Conservation (phyloP, 2,113 vertebrate genomes). For the Silurus asotus region DNA sequence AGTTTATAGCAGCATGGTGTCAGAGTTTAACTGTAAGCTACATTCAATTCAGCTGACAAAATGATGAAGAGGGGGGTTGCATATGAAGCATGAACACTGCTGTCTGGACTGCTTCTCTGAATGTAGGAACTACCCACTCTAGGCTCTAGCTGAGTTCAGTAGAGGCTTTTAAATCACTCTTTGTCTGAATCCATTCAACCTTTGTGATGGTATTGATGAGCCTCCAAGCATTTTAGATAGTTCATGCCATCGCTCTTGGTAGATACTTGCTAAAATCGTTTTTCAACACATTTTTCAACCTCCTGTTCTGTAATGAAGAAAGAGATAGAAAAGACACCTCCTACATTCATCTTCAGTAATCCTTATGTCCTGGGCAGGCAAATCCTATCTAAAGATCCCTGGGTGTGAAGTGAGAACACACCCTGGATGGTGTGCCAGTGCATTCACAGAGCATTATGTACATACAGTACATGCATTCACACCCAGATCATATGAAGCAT, state of each 20-base stretch:
- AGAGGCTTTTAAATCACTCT: neutral
- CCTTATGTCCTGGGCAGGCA: neutral
- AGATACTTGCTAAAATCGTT: neutral
- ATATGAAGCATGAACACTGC: neutral
- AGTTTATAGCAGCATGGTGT: neutral
- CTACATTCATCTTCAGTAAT: neutral
- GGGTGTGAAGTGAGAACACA: neutral
- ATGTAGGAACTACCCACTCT: neutral
- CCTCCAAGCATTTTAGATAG: neutral
- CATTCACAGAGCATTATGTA: neutral
- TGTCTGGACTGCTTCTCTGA: neutral
- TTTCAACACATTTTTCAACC: neutral
- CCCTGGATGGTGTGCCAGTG: neutral
- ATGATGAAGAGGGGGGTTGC: neutral
- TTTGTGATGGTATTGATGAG: neutral
- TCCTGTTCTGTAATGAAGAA: neutral
- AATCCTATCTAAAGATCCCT: neutral
- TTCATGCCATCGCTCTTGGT: neutral
- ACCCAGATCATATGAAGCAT: neutral
- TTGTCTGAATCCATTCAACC: neutral
- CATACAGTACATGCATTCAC: neutral
- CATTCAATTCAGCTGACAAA: neutral
- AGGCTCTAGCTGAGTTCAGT: neutral
- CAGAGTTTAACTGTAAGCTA: neutral
- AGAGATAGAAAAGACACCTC: neutral